These are phyloP conservation scores for Dascillus cervinus DNA, from an alignment of 2,888 invertebrate species.

Conservation along the genomic window DNA sequence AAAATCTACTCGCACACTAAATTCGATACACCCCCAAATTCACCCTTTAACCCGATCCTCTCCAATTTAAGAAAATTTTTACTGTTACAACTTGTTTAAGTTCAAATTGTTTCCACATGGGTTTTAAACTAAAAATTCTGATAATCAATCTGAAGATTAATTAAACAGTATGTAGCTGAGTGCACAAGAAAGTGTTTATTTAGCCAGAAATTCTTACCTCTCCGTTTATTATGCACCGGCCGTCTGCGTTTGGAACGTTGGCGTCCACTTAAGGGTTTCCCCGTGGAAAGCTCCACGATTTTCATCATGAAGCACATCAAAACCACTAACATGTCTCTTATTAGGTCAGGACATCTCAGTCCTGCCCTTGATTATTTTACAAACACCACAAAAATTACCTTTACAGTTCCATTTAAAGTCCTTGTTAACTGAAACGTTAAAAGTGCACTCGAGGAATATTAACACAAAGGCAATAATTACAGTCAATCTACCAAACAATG, in stretches of 20 bases:
- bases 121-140: too few species aligned
- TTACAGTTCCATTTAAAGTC: not conserved
- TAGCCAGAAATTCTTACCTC: too few species aligned
- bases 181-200: too few species aligned
- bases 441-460: too few species aligned
- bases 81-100: too few species aligned
- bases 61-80: too few species aligned
- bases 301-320: constrained; percentile 55
- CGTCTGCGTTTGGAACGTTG: constrained; percentile 18
- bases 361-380: constrained; percentile 12
- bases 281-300: constrained; percentile 49
- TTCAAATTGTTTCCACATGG: too few species aligned
- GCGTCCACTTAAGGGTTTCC: constrained; percentile 23
- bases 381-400: not conserved
- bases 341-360: constrained; percentile 23
- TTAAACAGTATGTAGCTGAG: too few species aligned
- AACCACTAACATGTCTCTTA: constrained; percentile 49
- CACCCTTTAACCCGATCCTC: too few species aligned
- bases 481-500: constrained; percentile 1
- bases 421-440: not conserved
- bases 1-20: too few species aligned
- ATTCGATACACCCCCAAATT: too few species aligned
- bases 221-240: constrained; percentile 17
- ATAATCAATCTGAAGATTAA: too few species aligned
- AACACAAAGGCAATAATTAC: not conserved